Percentiles rank a stretch among this genome's conserved stretches.
Conservation (phyloP, 1,140 invertebrate species). For the Drosophila pandora region DNA sequence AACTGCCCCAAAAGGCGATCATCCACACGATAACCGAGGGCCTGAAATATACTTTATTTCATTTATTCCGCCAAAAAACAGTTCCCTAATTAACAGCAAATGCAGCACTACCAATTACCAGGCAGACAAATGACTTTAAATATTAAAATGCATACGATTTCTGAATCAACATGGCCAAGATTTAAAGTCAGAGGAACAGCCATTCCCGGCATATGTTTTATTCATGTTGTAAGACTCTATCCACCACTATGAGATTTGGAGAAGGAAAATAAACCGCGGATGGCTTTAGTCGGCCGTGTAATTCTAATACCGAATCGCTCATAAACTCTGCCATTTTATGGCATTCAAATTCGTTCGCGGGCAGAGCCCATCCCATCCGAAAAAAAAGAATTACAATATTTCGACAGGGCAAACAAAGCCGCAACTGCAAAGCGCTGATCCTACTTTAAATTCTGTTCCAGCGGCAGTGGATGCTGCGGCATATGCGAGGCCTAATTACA, state of each 20-base stretch:
- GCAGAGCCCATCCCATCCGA: conserved; percentile 15
- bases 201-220: conserved; percentile 39
- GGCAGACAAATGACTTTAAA: neutral
- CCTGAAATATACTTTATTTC: conserved; percentile 52
- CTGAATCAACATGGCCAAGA: conserved; percentile 1
- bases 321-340: conserved; percentile 64
- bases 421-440: conserved; percentile 61
- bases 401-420: conserved; percentile 75
- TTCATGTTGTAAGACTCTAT: conserved; percentile 19
- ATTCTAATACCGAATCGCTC: conserved; percentile 64
- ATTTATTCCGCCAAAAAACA: conserved; percentile 7
- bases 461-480: conserved; percentile 50
- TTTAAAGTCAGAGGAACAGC: conserved; percentile 21
- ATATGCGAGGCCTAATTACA: conserved; percentile 78
- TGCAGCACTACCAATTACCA: neutral
- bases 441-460: conserved; percentile 74
- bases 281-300: conserved; percentile 56
- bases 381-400: conserved; percentile 72
- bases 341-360: conserved; percentile 62
- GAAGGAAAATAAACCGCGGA: conserved; percentile 23
- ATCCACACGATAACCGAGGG: conserved; percentile 61
- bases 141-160: neutral
- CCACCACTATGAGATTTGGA: conserved; percentile 9
- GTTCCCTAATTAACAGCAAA: conserved; percentile 4
- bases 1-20: conserved; percentile 78